A percentile compares a stretch with the other conserved stretches of the same genome.
Evolutionary conservation across 1,140 invertebrate species (phyloP).

Genomic region (Lasioglossum albipes): DNA sequence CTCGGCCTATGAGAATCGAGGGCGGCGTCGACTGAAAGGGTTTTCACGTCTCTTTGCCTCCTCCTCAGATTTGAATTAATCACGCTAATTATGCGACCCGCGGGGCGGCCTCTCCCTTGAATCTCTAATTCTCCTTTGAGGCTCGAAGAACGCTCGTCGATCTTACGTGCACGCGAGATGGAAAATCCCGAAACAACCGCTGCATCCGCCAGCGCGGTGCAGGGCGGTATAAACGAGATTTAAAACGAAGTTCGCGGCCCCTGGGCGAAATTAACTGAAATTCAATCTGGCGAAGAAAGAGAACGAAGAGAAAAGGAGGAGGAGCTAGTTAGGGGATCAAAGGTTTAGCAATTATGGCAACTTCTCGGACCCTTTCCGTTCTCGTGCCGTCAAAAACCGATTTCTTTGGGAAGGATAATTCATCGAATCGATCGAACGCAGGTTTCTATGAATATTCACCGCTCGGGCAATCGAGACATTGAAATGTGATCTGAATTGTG

Average conservation of each 20-base stretch:
- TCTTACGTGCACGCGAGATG: not conserved
- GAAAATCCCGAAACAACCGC: not conserved
- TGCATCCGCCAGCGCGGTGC: not conserved
- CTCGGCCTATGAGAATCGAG: conserved; percentile 45
- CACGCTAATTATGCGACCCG: conserved; percentile 51
- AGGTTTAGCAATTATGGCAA: not conserved
- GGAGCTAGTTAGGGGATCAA: not conserved
- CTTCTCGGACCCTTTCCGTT: no score
- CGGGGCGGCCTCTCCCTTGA: not conserved
- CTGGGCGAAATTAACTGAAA: not conserved
- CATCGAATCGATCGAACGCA: no score
- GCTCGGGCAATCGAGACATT: no score
- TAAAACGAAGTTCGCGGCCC: not conserved
- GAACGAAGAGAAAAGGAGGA: not conserved
- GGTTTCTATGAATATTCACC: no score
- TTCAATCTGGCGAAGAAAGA: not conserved
- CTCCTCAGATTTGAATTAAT: conserved; percentile 53
- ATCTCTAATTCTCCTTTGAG: conserved; percentile 4
- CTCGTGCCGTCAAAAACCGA: no score
- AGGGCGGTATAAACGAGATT: not conserved
- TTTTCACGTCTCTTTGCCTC: conserved; percentile 57
- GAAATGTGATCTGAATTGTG: no score
- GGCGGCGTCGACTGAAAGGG: conserved; percentile 47
- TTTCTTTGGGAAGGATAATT: no score
- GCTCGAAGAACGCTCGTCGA: conserved; percentile 12